Percentiles rank a stretch among this genome's conserved stretches.
These are phyloP conservation scores for Pilophorus perplexus DNA, from an alignment of 2,888 invertebrate genomes.

Conservation along the genomic window DNA sequence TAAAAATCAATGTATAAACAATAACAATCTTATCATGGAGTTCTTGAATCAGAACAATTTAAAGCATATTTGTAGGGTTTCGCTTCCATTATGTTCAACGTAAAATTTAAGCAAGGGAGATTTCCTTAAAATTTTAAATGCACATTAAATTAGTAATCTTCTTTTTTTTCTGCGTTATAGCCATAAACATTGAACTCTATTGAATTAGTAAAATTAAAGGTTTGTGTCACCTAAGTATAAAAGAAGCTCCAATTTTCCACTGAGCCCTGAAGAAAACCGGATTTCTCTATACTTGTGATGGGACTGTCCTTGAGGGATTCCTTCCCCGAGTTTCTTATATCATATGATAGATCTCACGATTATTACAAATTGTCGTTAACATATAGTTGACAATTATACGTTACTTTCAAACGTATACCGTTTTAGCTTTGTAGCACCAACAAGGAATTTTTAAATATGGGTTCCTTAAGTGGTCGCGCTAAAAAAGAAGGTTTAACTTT, in stretches of 20 bases:
- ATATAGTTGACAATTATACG: no score
- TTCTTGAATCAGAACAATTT: constrained; percentile 23
- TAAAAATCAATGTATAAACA: constrained; percentile 40
- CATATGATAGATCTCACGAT: no score
- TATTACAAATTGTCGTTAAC: no score
- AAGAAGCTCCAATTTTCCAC: constrained; percentile 24
- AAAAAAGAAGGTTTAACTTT: constrained; percentile 12
- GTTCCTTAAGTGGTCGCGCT: no score
- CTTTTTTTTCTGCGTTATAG: constrained; percentile 25
- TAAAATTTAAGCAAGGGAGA: constrained; percentile 7
- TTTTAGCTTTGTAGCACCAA: no score
- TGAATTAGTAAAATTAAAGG: constrained; percentile 19
- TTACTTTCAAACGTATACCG: no score
- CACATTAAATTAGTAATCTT: constrained; percentile 31
- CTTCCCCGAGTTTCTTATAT: no score
- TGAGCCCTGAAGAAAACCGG: constrained; percentile 32
- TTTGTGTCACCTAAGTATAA: constrained; percentile 10
- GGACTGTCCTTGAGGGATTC: no score
- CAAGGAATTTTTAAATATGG: no score
- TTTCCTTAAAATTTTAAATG: constrained; percentile 30
- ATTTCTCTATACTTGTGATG: constrained; percentile 26
- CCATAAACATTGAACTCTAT: constrained; percentile 25
- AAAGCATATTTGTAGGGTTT: constrained; percentile 30
- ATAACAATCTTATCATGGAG: constrained; percentile 36
- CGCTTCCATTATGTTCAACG: constrained; percentile 19